Base-by-base conservation (phyloP, 2,113 vertebrate species). In the Rhinichthys klamathensis region DNA sequence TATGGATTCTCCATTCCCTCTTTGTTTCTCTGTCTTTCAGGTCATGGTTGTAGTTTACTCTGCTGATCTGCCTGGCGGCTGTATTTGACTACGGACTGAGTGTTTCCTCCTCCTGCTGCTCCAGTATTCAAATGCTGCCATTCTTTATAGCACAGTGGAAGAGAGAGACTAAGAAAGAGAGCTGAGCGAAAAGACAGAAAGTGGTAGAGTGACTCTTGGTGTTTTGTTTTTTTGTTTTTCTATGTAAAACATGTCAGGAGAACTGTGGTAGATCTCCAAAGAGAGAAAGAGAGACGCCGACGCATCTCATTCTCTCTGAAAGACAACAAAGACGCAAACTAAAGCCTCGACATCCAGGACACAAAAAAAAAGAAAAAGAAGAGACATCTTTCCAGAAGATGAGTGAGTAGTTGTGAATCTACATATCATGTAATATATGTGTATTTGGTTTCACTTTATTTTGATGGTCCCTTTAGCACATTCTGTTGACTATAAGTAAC, bases 81-180 rank as follows among this genome's bases (percentile, higher is more conserved):
- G n/a, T 30, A 88, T 86, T 86, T 88, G 87, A 86, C 84, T 88
- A 86, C 74, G 51, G 67, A 10, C 11, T 79, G 49, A 51, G 79
- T 65, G 15, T 75, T 88, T 88, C 84, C 87, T 88, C 65, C 65
- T 88, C 30, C n/a, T 51, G 56, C 67, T 80, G 65, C 80, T 84
- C 60, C 84, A 75, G 35, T 86, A 88, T 88, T 85, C 84, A 88
- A 88, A 88, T 86, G 25, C 56, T 81, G 41, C 49, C 51, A 85
- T 56, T 61, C 79, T 82, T 46, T 12, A 18, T 23, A 60, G 27
- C 49, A 30, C 79, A 79, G 27, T 30, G 63, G 13, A 23, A 38
- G 32, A 61, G 38, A 12, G n/a, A 72, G 18, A n/a, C 58, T 63
- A 49, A 77, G 51, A 49, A 46, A 67, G 49, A 82, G 41, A 65